Percentiles rank a stretch among this genome's conserved stretches.
Conservation (phyloP, 2,113 vertebrate genomes). For the Cettia cetti region DNA sequence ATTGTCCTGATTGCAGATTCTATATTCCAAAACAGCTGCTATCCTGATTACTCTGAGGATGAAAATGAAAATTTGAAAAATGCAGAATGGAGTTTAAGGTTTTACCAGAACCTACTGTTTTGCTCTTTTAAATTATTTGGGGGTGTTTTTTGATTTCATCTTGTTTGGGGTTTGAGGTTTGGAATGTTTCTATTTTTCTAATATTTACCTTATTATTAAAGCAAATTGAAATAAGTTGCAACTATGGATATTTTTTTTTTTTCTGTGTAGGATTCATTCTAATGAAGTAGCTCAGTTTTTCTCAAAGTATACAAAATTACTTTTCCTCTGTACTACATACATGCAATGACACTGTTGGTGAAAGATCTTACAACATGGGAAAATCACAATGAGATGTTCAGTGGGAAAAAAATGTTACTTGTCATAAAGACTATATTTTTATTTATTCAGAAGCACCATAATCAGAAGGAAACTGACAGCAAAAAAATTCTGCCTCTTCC, state of each 20-base stretch:
- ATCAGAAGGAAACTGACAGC: background rate
- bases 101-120: background rate
- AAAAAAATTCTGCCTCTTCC: background rate
- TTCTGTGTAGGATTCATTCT: background rate
- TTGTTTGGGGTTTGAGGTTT: background rate
- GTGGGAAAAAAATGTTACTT: background rate
- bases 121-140: background rate
- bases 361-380: background rate
- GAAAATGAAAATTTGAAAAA: background rate
- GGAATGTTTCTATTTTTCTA: background rate
- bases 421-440: background rate
- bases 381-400: background rate
- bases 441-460: background rate
- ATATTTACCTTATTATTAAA: background rate
- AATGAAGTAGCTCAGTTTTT: background rate
- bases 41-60: background rate
- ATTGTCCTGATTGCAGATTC: background rate
- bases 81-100: background rate
- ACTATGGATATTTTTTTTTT: background rate
- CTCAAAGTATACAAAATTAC: background rate
- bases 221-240: background rate
- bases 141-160: fast-evolving
- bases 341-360: background rate
- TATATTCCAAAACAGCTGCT: background rate
- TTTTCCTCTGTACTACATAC: background rate